Evolutionary conservation across 2,888 invertebrate genomes (phyloP), one percentile per base, ranked within the genome.

Genomic region (Balanococcus diminutus): DNA sequence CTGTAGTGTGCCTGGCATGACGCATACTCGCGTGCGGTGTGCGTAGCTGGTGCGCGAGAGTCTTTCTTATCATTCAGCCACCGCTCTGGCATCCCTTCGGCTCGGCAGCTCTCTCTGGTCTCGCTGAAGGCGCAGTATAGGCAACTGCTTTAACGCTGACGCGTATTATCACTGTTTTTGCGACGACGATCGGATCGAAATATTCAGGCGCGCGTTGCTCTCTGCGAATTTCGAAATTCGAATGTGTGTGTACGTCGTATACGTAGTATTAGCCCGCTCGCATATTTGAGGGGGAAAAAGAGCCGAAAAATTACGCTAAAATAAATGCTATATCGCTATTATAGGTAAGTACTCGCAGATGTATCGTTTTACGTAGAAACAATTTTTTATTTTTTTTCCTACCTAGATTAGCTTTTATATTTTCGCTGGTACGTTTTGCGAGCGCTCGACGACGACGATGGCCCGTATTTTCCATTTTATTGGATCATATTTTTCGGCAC

Each of bases 21-120:
- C 83, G 83, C 83, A 83, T 83, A 83, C 83, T 83, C 83, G 56
- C 22, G 56, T 56, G 46, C 82, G 25, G 61, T 61, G 61, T 75
- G 72, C 82, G 82, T 51, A 51, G 82, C 25, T 39, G 28, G 31
- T 82, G 83, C 83, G 83, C 83, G 83, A 83, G 83, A 83, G 42
- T 56, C 83, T 82, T 51, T 82, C 82, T 83, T 83, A 83, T 83
- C 83, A 83, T 61, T 82, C 61, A 79, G 75, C 75, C 75, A 36
- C 32, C 75, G 75, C n/a, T 9, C 31, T 32, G 36, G 75, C 16
- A 32, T 83, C 83, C 81, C 82, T 51, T 56, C 32, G 61, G 16
- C n/a, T n/a, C n/a, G n/a, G n/a, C n/a, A 61, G 83, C 25, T 51
- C 61, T 83, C 67, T 67, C 28, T 67, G 75, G 31, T 61, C 46